Evolutionary conservation across 2,888 invertebrate species (phyloP), one percentile per base, ranked within the genome.

Genomic region (Chalcosyrphus nemorum): DNA sequence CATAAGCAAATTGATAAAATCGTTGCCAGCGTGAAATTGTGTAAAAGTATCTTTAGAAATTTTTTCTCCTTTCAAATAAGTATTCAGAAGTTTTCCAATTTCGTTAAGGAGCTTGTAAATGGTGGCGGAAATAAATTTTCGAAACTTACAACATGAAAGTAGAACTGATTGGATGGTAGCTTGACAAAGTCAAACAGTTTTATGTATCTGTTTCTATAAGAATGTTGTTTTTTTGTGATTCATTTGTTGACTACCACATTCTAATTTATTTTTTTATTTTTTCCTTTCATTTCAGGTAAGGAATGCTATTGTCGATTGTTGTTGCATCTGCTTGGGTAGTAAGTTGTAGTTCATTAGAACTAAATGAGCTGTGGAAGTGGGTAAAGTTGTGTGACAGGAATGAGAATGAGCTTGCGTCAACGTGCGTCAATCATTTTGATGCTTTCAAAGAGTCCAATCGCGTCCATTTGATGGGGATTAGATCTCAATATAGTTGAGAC

Each of bases 261-360:
- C 19, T 45, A 19, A 45, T 9, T 9, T 17, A 45, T 9, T 0
- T 35, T 2, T 35, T n/a, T n/a, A n/a, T n/a, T 56, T 35, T 17
- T 19, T 56, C 32, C 35, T 56, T 56, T 56, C 56, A 19, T 56
- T 56, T 56, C 56, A 56, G 56, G 56, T 56, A 56, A 56, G 56
- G 32, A 56, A 35, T 19, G 7, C 50, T 4, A n/a, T 32, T 56
- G 17, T n/a, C 17, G 17, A 35, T 35, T 45, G 45, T 11, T 19
- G 4, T 2, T 17, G 45, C 17, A 45, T 45, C 0, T 11, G 3
- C 17, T 45, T 17, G 17, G 19, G 45, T 45, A 45, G 19, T 45
- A n/a, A n/a, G 9, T 15, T 9, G 19, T 45, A 6, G 45, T 2
- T 15, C 3, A 38, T 38, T n/a, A 13, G 13, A 13, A 38, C n/a